These are phyloP conservation scores for Spisula subtruncata DNA, from an alignment of 2,888 invertebrate genomes.

Conservation along the genomic window DNA sequence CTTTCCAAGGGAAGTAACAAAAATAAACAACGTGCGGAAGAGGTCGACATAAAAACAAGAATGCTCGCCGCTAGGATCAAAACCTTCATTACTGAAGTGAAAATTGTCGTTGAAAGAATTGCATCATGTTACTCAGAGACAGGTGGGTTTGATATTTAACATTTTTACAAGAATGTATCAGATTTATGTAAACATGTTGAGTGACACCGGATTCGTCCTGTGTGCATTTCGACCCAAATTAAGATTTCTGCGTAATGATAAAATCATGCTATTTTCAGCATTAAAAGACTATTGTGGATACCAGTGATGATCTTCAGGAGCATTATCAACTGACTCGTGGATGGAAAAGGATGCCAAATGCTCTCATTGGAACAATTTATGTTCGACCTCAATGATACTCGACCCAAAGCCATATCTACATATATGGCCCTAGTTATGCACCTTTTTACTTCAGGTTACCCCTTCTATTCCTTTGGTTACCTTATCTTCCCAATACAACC, in stretches of 20 bases:
- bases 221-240: not conserved
- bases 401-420: not conserved
- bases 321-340: not conserved
- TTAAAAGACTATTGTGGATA: not conserved
- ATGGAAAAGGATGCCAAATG: not conserved
- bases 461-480: too few relatives aligned
- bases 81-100: not conserved
- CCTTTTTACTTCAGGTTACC: too few relatives aligned
- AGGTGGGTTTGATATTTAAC: not conserved
- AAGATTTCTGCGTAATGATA: not conserved
- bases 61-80: not conserved
- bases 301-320: not conserved
- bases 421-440: too few relatives aligned
- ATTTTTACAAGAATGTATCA: not conserved
- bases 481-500: too few relatives aligned
- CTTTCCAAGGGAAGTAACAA: not conserved
- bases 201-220: not conserved
- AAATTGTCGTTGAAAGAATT: conserved; percentile 11
- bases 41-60: not conserved
- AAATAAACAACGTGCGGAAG: not conserved
- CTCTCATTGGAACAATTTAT: not conserved
- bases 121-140: conserved; percentile 4
- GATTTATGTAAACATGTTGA: not conserved
- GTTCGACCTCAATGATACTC: not conserved
- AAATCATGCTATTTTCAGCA: not conserved